Evolutionary conservation across 1,140 invertebrate species (phyloP).

Genomic region (Cydia splendana): DNA sequence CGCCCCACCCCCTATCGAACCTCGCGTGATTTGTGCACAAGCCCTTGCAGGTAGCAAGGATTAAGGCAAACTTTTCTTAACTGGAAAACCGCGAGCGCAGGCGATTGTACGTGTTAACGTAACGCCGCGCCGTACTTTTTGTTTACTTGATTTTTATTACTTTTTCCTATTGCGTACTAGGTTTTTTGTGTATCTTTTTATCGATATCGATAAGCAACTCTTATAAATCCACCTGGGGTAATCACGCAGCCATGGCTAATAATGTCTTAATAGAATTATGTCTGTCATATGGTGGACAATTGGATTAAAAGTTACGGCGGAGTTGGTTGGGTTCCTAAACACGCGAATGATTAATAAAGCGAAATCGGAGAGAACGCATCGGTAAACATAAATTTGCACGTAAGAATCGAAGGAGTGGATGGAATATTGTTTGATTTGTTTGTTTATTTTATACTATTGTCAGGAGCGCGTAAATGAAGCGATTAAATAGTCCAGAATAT

Average conservation of each 20-base stretch:
- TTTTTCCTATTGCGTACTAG: background rate
- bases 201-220: slow-evolving; percentile 14
- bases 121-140: background rate
- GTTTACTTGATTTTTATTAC: background rate
- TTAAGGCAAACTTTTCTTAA: too few species aligned
- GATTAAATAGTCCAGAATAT: too few species aligned
- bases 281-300: slow-evolving; percentile 43
- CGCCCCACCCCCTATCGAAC: too few species aligned
- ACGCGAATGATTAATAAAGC: background rate
- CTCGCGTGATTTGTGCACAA: too few species aligned
- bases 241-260: slow-evolving; percentile 23
- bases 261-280: slow-evolving; percentile 36
- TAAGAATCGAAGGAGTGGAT: too few species aligned
- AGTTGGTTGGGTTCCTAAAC: slow-evolving; percentile 55
- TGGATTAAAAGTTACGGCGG: slow-evolving; percentile 61
- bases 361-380: background rate
- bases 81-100: too few species aligned
- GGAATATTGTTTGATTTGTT: too few species aligned
- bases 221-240: slow-evolving; percentile 3
- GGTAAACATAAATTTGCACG: background rate
- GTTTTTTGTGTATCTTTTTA: background rate
- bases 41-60: too few species aligned
- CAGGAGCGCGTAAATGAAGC: too few species aligned
- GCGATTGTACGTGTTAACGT: background rate
- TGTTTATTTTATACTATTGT: too few species aligned